A percentile compares a stretch with the other conserved stretches of the same genome.
Evolutionary conservation across 2,113 vertebrate genomes (phyloP).

Genomic region (Limanda limanda): DNA sequence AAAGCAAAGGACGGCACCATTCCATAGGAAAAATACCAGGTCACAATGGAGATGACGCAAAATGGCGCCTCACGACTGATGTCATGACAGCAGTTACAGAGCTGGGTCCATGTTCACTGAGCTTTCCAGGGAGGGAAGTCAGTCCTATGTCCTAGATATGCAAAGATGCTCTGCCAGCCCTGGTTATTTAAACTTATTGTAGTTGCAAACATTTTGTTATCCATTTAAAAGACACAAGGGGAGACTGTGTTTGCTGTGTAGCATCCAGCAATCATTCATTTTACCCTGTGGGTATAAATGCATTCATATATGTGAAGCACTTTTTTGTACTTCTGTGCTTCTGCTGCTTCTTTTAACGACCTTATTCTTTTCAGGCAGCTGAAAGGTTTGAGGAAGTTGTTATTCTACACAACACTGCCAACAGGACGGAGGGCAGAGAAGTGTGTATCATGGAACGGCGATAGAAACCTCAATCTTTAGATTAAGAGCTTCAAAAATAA

Average conservation of each 20-base stretch:
- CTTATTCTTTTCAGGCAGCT: background rate
- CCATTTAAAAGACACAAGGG: no score
- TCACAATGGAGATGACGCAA: constrained; percentile 69
- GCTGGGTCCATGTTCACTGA: background rate
- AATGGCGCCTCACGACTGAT: constrained; percentile 1
- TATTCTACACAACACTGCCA: background rate
- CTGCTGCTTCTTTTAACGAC: background rate
- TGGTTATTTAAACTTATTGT: no score
- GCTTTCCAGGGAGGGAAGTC: background rate
- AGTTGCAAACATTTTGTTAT: no score
- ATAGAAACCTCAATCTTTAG: no score
- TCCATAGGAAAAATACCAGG: constrained; percentile 69
- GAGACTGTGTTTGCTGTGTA: background rate
- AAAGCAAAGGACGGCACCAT: constrained; percentile 64
- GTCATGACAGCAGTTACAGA: constrained; percentile 18
- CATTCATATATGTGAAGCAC: no score
- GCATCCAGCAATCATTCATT: no score
- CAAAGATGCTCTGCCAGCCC: no score
- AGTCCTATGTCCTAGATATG: no score
- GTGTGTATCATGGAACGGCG: no score
- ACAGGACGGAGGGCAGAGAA: no score
- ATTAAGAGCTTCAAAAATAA: no score
- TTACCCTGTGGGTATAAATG: no score
- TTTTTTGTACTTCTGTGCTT: background rate
- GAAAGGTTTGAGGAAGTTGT: background rate